A percentile compares a stretch with the other conserved stretches of the same genome.
phyloP scores from a whole-genome alignment of 2,797 vertebrate species.

The Melanotaenia trifasciata region DNA sequence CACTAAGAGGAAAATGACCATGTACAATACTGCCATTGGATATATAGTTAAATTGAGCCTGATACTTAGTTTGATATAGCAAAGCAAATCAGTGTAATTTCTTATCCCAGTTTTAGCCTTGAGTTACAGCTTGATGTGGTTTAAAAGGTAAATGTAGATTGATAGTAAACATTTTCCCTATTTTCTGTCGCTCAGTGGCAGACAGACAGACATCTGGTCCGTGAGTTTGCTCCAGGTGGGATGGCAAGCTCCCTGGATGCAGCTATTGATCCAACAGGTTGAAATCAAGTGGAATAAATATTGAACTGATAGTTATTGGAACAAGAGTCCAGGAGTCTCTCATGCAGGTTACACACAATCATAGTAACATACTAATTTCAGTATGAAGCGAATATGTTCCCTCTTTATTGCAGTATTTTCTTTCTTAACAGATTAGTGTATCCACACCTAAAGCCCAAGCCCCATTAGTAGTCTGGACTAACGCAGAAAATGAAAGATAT shows the following conservation, averaged over 20 bases:
- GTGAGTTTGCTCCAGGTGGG: slow-evolving; percentile 29
- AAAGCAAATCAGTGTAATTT: slow-evolving; percentile 48
- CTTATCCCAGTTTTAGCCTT: slow-evolving; percentile 30
- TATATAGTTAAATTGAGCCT: slow-evolving; percentile 61
- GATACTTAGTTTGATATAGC: slow-evolving; percentile 50
- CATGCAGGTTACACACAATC: slow-evolving; percentile 1
- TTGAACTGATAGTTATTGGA: slow-evolving; percentile 46
- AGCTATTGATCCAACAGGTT: slow-evolving; percentile 51
- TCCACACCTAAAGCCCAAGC: not conserved
- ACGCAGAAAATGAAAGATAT: not conserved
- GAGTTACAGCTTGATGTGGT: slow-evolving; percentile 21
- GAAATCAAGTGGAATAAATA: slow-evolving; percentile 27
- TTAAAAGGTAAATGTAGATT: slow-evolving; percentile 33
- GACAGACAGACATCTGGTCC: slow-evolving; percentile 8
- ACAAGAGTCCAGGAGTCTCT: slow-evolving; percentile 1
- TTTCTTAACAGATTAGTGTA: not conserved
- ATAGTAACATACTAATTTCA: not conserved
- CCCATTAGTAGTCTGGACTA: not conserved
- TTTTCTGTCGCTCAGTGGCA: slow-evolving; percentile 18
- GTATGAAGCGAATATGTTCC: not conserved
- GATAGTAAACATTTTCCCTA: slow-evolving; percentile 22
- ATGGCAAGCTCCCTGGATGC: slow-evolving; percentile 33
- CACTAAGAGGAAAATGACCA: slow-evolving; percentile 48
- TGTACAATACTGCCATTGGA: slow-evolving; percentile 53
- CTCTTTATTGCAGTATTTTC: not conserved